A percentile compares a stretch with the other conserved stretches of the same genome.
Evolutionary conservation across 2,113 vertebrate genomes (phyloP).

Genomic region (Phycodurus eques): DNA sequence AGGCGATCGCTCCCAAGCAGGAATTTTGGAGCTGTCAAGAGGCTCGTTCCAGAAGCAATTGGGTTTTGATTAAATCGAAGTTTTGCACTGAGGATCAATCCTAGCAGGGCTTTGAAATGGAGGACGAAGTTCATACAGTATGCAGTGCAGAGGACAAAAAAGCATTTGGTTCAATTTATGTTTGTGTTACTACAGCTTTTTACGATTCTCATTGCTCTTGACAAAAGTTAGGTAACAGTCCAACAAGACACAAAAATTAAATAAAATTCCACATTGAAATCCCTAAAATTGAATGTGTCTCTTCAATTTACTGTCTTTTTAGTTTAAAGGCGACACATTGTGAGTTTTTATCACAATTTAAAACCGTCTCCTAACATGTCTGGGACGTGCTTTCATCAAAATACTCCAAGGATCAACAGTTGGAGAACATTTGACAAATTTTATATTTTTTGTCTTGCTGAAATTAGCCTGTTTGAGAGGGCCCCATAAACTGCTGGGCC

Average conservation of each 20-base stretch:
- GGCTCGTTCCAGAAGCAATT: conserved; percentile 48
- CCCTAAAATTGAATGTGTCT: conserved; percentile 27
- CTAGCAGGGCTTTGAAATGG: conserved; percentile 44
- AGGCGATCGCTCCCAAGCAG: conserved; percentile 22
- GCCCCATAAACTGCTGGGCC: not conserved
- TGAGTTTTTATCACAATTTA: not conserved
- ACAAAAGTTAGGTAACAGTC: conserved; percentile 28
- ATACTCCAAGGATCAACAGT: not conserved
- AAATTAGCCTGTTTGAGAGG: not conserved
- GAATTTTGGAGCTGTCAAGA: conserved; percentile 61
- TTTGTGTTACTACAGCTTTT: not conserved
- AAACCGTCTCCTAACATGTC: not conserved
- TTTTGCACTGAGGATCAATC: conserved; percentile 36
- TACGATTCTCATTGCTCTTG: conserved; percentile 1
- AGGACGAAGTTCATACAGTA: conserved; percentile 29
- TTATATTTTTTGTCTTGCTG: not conserved
- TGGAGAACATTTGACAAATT: not conserved
- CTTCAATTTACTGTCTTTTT: conserved; percentile 31
- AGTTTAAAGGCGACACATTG: not conserved
- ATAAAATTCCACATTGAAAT: conserved; percentile 31
- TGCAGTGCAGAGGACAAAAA: not conserved
- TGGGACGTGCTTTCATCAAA: not conserved
- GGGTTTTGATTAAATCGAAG: conserved; percentile 41
- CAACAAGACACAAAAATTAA: conserved; percentile 33
- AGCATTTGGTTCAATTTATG: not conserved